Conservation (phyloP, 2,888 invertebrate genomes). For the Acanthosepion lycidas region DNA sequence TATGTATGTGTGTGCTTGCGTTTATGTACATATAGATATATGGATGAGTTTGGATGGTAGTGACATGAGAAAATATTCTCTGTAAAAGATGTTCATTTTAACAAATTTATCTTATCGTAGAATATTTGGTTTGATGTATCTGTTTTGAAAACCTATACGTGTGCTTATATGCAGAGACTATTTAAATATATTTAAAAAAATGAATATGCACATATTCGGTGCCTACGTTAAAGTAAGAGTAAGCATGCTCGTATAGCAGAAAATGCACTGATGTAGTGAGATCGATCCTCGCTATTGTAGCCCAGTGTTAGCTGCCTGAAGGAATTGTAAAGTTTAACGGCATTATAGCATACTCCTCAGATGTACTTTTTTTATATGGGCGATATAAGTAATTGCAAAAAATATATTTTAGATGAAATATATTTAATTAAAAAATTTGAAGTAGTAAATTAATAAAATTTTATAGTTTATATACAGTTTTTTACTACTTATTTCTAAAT, state of each 20-base stretch:
- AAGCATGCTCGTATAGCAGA: background rate
- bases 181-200: background rate
- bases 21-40: background rate
- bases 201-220: background rate
- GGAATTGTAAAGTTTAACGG: no score
- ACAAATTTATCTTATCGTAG: no score
- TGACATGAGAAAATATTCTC: background rate
- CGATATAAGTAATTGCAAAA: no score
- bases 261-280: background rate
- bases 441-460: no score
- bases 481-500: no score
- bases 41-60: background rate
- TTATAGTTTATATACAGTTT: no score
- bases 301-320: no score
- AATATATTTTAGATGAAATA: background rate
- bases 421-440: background rate
- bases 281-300: no score
- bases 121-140: no score
- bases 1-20: background rate
- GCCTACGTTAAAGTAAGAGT: no score
- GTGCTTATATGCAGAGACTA: background rate
- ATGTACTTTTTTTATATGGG: no score
- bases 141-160: no score
- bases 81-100: background rate
- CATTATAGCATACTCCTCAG: background rate